These are phyloP conservation scores for Eurois occulta DNA, from an alignment of 2,888 invertebrate genomes.

Conservation along the genomic window DNA sequence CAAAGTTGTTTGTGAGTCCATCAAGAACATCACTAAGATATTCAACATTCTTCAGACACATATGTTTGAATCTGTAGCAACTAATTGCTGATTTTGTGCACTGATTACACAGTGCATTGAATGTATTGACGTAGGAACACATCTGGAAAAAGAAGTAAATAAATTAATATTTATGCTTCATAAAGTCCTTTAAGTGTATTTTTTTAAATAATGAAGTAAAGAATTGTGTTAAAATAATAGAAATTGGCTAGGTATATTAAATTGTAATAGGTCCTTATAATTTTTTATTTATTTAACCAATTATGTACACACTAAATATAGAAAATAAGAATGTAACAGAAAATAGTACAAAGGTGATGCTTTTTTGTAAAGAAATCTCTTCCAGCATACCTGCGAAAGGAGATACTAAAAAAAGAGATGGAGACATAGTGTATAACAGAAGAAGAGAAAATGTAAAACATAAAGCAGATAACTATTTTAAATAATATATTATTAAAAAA, in stretches of 20 bases:
- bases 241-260: neutral
- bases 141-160: slow-evolving; percentile 73
- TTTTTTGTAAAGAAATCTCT: too few species aligned
- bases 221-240: neutral
- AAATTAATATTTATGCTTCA: neutral
- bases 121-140: slow-evolving; percentile 69
- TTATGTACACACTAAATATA: too few species aligned
- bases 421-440: too few species aligned
- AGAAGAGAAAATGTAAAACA: too few species aligned
- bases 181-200: neutral
- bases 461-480: too few species aligned
- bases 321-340: too few species aligned
- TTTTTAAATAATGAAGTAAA: neutral
- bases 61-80: slow-evolving; percentile 77
- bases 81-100: slow-evolving; percentile 74
- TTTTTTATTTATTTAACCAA: too few species aligned
- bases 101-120: slow-evolving; percentile 75
- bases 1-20: slow-evolving; percentile 69
- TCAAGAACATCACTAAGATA: slow-evolving; percentile 71
- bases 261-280: too few species aligned
- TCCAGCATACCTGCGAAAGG: too few species aligned
- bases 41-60: slow-evolving; percentile 70
- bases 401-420: too few species aligned
- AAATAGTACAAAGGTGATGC: too few species aligned
- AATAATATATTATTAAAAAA: too few species aligned